Conservation (phyloP, 2,113 vertebrate genomes). For the Phalacrocorax pelagicus region DNA sequence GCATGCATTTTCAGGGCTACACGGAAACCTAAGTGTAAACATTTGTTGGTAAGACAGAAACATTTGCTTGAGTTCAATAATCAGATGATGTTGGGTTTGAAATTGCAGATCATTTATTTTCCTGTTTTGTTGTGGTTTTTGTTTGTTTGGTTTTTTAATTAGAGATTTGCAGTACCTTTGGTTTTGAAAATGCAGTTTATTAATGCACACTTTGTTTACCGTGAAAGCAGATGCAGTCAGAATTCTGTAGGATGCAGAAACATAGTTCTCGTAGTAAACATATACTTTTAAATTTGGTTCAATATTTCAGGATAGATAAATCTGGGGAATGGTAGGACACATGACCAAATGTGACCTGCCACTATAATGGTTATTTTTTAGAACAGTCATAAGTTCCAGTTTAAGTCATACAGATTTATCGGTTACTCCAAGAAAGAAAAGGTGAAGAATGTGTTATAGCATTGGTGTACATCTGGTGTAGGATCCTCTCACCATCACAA, state of each 20-base stretch:
- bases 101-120: conserved; percentile 3
- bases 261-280: not conserved
- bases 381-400: not conserved
- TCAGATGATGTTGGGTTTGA: not conserved
- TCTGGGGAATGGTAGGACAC: not conserved
- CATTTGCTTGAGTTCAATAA: not conserved
- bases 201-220: not conserved
- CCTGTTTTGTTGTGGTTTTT: not conserved
- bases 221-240: not conserved
- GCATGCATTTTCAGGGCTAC: not conserved
- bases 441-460: not conserved
- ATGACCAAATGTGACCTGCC: not conserved
- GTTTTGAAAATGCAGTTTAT: not conserved
- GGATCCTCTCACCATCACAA: not conserved
- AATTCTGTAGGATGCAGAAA: not conserved
- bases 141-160: not conserved
- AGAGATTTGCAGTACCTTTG: conserved; percentile 7
- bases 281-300: not conserved
- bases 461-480: not conserved
- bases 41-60: not conserved
- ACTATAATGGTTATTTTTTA: not conserved
- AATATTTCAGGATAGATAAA: not conserved
- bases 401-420: not conserved
- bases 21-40: not conserved
- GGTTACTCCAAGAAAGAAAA: not conserved